These are phyloP conservation scores for Oophaga sylvatica DNA, from an alignment of 2,797 vertebrate species.

Conservation along the genomic window DNA sequence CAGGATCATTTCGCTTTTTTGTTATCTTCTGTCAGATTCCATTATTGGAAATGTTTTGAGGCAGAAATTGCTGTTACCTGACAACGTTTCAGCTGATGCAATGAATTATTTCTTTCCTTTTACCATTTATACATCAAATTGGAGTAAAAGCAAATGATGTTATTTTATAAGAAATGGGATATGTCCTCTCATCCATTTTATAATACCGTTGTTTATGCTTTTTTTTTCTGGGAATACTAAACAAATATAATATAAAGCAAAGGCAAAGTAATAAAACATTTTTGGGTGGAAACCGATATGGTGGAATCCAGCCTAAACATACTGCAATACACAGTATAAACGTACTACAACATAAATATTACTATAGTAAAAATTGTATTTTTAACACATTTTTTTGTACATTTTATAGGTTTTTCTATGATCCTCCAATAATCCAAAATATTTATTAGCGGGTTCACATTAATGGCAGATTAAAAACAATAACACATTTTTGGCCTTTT, in stretches of 20 bases:
- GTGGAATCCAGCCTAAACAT: not conserved
- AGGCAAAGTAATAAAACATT: not conserved
- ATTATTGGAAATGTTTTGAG: conserved; percentile 57
- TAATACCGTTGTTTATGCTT: not conserved
- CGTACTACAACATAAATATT: no score
- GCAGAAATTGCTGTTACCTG: conserved; percentile 52
- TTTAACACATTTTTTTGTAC: no score
- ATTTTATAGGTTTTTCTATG: no score
- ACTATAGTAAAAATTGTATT: no score
- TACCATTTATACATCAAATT: not conserved
- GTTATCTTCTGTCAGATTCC: conserved; percentile 49
- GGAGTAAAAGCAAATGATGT: not conserved
- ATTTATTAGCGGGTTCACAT: no score
- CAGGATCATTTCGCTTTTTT: conserved; percentile 51
- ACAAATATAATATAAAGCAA: not conserved
- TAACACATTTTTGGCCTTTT: no score
- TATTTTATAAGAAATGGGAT: not conserved
- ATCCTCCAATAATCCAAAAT: no score
- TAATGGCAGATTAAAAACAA: no score
- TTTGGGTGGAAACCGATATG: not conserved
- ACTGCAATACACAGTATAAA: no score
- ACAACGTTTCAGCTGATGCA: conserved; percentile 34
- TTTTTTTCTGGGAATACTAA: not conserved
- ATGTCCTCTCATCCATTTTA: not conserved
- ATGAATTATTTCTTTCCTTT: conserved; percentile 8